Evolutionary conservation across 1,140 invertebrate species (phyloP).

Genomic region (Arion vulgaris): DNA sequence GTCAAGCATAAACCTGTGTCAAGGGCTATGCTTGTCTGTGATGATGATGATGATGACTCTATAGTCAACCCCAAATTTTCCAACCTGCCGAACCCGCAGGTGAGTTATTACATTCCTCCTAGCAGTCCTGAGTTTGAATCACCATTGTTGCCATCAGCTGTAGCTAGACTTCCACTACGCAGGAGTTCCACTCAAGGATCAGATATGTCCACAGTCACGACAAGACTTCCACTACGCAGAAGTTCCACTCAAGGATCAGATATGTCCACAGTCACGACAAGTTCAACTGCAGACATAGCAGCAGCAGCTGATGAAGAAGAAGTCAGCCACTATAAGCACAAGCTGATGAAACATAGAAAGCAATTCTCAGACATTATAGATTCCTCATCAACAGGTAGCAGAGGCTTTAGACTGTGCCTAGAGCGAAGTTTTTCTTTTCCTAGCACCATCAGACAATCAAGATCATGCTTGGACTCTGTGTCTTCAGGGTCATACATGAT

Average conservation of each 20-base stretch:
- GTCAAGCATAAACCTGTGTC: not conserved
- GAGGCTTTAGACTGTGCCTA: not conserved
- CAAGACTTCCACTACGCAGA: not conserved
- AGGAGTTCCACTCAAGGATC: not conserved
- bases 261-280: not conserved
- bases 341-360: conserved; percentile 28
- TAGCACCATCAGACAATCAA: not conserved
- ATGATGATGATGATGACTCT: not conserved
- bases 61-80: not conserved
- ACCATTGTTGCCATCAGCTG: not conserved
- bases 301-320: not conserved
- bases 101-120: not conserved
- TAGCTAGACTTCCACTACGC: not conserved
- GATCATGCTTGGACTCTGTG: not conserved
- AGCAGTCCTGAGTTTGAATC: not conserved
- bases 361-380: not conserved
- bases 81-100: not conserved
- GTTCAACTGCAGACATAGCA: not conserved
- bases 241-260: conserved; percentile 1
- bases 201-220: too few species aligned
- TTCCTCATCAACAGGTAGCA: not conserved
- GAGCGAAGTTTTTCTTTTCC: conserved; percentile 35
- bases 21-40: not conserved
- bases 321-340: conserved; percentile 19
- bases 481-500: not conserved